A percentile compares a stretch with the other conserved stretches of the same genome.
These are phyloP conservation scores for Megalops atlanticus DNA, from an alignment of 2,113 vertebrate species.

Conservation along the genomic window DNA sequence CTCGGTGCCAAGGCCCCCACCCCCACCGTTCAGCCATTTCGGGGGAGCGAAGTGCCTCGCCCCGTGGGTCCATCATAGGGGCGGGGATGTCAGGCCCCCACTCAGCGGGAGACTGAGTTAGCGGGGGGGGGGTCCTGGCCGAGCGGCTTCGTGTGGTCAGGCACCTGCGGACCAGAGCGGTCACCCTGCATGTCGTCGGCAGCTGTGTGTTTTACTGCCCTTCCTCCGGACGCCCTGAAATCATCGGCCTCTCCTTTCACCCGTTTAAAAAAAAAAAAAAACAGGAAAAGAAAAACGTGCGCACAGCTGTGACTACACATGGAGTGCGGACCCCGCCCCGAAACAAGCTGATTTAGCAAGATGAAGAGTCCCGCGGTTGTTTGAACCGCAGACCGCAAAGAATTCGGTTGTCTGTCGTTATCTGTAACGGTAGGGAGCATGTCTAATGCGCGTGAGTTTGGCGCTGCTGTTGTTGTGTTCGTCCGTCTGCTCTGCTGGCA, in stretches of 20 bases:
- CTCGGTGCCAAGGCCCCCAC: constrained; percentile 47
- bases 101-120: constrained; percentile 1
- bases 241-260: background rate
- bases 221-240: too few species aligned
- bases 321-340: background rate
- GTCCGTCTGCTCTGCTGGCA: too few species aligned
- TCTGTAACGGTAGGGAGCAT: background rate
- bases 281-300: background rate
- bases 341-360: background rate
- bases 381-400: too few species aligned
- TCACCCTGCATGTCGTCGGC: background rate
- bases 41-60: constrained; percentile 40
- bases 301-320: background rate
- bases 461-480: too few species aligned
- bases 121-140: background rate
- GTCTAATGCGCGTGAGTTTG: too few species aligned
- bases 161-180: background rate
- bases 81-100: constrained; percentile 25
- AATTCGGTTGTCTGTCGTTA: background rate
- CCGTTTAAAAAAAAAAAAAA: background rate
- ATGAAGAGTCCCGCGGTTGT: background rate
- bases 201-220: background rate
- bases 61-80: constrained; percentile 55
- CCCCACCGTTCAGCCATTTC: constrained; percentile 33
- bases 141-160: background rate